Evolutionary conservation across 2,797 vertebrate genomes (phyloP), one percentile per base, ranked within the genome.

Genomic region (Lophotriccus pileatus): DNA sequence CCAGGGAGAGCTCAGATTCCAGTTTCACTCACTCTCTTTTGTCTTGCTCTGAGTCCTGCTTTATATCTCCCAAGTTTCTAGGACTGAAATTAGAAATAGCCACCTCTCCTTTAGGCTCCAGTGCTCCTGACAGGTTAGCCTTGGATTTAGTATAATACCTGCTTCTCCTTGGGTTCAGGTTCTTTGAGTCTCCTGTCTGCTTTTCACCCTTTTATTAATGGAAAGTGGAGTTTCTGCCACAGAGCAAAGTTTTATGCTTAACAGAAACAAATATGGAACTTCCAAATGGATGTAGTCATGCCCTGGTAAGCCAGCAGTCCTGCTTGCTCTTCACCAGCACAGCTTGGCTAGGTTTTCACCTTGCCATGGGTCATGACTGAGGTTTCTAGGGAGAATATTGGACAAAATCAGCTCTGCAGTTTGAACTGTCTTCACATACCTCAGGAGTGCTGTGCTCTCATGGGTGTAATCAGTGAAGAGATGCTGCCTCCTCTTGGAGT

Each of bases 111-210:
- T 69, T 84, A 84, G 56, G 53, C n/a, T 85, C 84, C 92, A 63
- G 36, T 89, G 82, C 55, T 95, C 88, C 92, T 95, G 90, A 56
- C 52, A 94, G 94, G 78, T 72, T 93, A 85, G 93, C 84, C 64
- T 95, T 90, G 94, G 89, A 92, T 93, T 94, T 78, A 93, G 90
- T 81, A 74, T 93, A 94, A 90, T 95, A 83, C 77, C 86, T 96
- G 74, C 94, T 95, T 90, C 93, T 97, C 75, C 93, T 92, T 94
- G 96, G 88, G 88, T 83, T 95, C 94, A 94, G 90, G 92, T 95
- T 92, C 93, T 93, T 85, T 22, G 14, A 27, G 86, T 93, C 86
- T 96, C 70, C 94, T 94, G 94, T 76, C 95, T 94, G 74, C 83
- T 92, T 94, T 94, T 88, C 93, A 94, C 80, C 84, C 56, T 93